Percentiles rank a stretch among this genome's conserved stretches.
Conservation (phyloP, 2,797 vertebrate species). For the Momotus momota region DNA sequence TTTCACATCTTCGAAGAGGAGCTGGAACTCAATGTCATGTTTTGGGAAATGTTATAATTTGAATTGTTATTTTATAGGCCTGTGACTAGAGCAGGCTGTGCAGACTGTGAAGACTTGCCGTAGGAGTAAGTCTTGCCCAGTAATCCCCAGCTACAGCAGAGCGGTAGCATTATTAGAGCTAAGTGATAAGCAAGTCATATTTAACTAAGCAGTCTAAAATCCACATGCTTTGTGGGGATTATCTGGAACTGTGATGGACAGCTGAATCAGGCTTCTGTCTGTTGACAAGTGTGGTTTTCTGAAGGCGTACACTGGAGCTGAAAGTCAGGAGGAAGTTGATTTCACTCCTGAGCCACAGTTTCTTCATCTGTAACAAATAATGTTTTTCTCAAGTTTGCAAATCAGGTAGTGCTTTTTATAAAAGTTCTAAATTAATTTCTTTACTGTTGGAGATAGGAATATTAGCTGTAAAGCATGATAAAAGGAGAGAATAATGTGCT, state of each 20-base stretch:
- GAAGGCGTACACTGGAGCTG: background rate
- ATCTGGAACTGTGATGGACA: background rate
- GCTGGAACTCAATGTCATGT: background rate
- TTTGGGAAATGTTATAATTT: background rate
- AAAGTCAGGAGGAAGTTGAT: background rate
- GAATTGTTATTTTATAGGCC: background rate
- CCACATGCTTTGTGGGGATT: background rate
- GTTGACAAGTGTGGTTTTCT: background rate
- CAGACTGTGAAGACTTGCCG: background rate
- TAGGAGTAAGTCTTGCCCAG: background rate
- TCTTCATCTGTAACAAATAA: background rate
- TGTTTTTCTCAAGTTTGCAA: background rate
- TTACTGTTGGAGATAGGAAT: background rate
- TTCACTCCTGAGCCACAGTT: background rate
- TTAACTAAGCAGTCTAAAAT: slow-evolving; percentile 51
- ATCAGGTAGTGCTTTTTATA: background rate
- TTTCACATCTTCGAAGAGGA: background rate
- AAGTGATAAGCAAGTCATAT: slow-evolving; percentile 32
- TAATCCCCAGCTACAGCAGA: background rate
- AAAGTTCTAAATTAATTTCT: background rate
- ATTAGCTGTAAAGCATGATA: background rate
- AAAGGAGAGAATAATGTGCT: background rate
- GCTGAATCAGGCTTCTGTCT: background rate
- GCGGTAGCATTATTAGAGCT: background rate
- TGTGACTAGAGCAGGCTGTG: background rate